phyloP scores from a whole-genome alignment of 2,888 invertebrate species.

The Hermaeophaga mercurialis region DNA sequence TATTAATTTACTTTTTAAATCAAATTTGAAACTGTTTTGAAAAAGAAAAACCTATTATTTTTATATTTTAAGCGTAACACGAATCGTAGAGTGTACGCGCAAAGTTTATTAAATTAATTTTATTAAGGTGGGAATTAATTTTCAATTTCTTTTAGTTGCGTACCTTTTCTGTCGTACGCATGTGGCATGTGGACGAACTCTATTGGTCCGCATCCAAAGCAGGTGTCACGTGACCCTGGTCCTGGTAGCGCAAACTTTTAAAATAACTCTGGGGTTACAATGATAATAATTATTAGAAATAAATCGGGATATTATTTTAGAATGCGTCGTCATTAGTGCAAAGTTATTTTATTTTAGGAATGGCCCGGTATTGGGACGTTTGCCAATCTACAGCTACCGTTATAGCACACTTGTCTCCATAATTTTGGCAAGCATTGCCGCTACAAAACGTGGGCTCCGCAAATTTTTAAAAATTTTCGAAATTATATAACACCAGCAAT shows the following conservation, averaged over 20 bases:
- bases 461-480: constrained; percentile 17
- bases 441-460: constrained; percentile 20
- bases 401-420: constrained; percentile 66
- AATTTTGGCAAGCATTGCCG: constrained; percentile 69
- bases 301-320: constrained; percentile 40
- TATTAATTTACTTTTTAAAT: constrained; percentile 10
- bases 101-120: not conserved
- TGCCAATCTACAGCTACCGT: constrained; percentile 59
- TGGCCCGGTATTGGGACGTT: constrained; percentile 60
- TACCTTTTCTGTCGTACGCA: constrained; percentile 24
- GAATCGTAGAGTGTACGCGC: not conserved
- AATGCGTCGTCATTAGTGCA: constrained; percentile 51
- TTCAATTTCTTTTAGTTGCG: constrained; percentile 10
- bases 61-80: not conserved
- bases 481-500: constrained; percentile 22
- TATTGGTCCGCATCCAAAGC: constrained; percentile 53
- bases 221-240: constrained; percentile 34
- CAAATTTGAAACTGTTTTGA: too few relatives aligned
- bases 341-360: constrained; percentile 51
- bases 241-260: constrained; percentile 35
- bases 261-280: constrained; percentile 34
- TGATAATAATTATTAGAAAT: constrained; percentile 37
- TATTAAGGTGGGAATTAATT: constrained; percentile 10
- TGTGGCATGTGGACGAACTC: constrained; percentile 59
- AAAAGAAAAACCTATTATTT: not conserved